Base-by-base conservation (phyloP, 2,797 vertebrate genomes). In the Eupleurogrammus muticus region DNA sequence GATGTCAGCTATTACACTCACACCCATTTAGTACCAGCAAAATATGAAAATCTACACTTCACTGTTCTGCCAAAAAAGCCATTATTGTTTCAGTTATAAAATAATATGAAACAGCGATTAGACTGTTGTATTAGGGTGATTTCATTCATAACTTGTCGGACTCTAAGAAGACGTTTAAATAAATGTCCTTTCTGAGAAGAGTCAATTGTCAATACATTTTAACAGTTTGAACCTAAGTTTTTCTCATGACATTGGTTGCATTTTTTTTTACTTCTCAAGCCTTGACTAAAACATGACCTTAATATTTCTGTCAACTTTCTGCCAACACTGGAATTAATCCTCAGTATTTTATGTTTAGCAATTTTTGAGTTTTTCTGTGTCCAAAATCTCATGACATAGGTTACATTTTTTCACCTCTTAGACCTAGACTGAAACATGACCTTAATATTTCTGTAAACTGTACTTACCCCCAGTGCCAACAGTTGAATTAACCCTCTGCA, bases 371-470 rank as follows among this genome's bases (percentile, higher is more conserved):
- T 63, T 48, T 60, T 85, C 8, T 38, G 34, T 44, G 9, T 61
- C n/a, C 24, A 48, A 59, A 53, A 14, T 6, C 13, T 40, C 0
- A 60, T 75, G 80, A 70, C 71, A 68, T 44, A 52, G 52, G 38
- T 70, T 52, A 55, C 65, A 63, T 75, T 28, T 92, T 93, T 69
- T 82, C 14, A 56, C 7, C 9, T 44, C 51, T 50, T 66, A 68
- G 75, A 62, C 73, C 70, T 84, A 77, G 80, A 84, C 77, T 87
- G 24, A 92, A 92, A 92, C 85, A 83, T 90, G 84, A 92, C 85
- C 89, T 91, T 79, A 91, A 75, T 89, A 86, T 95, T 94, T 80
- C 54, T 74, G 53, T 96, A 95, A 97, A 97, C 97, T 97, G 95
- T 92, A 81, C 53, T 74, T 96, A 96, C 95, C 95, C 87, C 77